Base-by-base conservation (phyloP, 2,797 vertebrate species). In the Distichodus sexfasciatus region DNA sequence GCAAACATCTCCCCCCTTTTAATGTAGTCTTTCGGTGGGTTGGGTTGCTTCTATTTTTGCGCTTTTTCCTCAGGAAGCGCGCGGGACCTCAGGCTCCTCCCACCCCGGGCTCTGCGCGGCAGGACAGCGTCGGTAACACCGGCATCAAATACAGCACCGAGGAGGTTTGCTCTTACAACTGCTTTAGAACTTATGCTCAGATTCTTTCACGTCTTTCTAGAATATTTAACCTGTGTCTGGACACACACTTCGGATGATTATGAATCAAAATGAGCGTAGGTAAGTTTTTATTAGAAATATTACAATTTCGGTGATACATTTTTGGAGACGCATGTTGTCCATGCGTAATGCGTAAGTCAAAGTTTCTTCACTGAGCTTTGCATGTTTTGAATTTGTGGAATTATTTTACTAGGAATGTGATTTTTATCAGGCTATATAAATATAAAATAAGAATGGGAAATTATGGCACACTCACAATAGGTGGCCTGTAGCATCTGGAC, bases 201-300 rank as follows among this genome's bases (percentile, higher is more conserved):
- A 8, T 47, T 48, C 14, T 68, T 12, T 28, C 21, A 6, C 26
- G 51, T 50, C 41, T 55, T 69, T 38, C 69, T 66, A n/a, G 64
- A 40, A 2, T 17, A 12, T 28, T 77, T 81, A 74, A 83, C 81
- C 79, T 60, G 71, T 81, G 67, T 72, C 59, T 76, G 12, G 54
- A 36, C 24, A 19, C 17, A 5, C 5, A 17, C 26, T 54, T 29
- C 12, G 9, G 11, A 43, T 54, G 43, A 68, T 54, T 57, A 74
- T 50, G 73, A 65, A 74, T 71, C 41, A 88, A 78, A 76, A 91
- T 91, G 89, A 91, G 89, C 82, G 59, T 83, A 84, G 89, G 91
- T 92, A 79, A 87, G 74, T 61, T 31, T 48, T 50, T 40, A 17
- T 1, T n/a, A 26, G 11, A 35, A 2, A 11, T 0, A 2, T 33